Conservation (phyloP, 35 echinoderm and acorn worm species). For the Hemicentrotus pulcherrimus region DNA sequence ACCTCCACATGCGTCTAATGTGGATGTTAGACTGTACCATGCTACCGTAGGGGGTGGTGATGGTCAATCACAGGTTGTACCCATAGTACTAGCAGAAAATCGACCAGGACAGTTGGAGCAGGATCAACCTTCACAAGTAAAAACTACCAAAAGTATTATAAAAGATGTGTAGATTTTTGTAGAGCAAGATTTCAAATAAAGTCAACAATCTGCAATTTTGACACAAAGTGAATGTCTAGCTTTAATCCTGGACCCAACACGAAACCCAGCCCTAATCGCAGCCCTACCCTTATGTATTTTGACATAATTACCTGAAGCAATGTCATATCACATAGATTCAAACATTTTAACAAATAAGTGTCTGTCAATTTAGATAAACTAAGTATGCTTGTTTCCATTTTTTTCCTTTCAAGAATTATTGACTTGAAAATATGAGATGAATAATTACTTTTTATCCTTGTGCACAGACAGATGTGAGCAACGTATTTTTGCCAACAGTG, state of each 20-base stretch:
- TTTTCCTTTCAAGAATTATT: background rate
- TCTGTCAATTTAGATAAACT: no score
- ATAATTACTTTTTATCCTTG: background rate
- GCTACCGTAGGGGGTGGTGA: constrained; percentile 23
- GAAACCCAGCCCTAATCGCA: no score
- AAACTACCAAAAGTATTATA: background rate
- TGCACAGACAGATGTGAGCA: constrained; percentile 5
- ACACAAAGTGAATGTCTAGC: no score
- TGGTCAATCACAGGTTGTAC: background rate
- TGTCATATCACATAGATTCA: no score
- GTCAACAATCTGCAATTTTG: no score
- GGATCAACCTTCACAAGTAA: constrained; percentile 4
- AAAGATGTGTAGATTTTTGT: no score
- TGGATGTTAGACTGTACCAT: constrained; percentile 35
- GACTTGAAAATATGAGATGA: background rate
- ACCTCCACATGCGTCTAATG: background rate
- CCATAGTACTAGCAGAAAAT: background rate
- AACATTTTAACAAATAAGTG: no score
- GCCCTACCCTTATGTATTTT: no score
- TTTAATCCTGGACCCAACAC: no score
- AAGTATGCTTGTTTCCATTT: no score
- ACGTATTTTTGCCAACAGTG: constrained; percentile 13
- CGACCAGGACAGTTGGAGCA: background rate
- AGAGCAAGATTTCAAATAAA: no score
- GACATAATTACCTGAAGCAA: no score